Base-by-base conservation (phyloP, 2,113 vertebrate species). In the Varanus komodoensis region DNA sequence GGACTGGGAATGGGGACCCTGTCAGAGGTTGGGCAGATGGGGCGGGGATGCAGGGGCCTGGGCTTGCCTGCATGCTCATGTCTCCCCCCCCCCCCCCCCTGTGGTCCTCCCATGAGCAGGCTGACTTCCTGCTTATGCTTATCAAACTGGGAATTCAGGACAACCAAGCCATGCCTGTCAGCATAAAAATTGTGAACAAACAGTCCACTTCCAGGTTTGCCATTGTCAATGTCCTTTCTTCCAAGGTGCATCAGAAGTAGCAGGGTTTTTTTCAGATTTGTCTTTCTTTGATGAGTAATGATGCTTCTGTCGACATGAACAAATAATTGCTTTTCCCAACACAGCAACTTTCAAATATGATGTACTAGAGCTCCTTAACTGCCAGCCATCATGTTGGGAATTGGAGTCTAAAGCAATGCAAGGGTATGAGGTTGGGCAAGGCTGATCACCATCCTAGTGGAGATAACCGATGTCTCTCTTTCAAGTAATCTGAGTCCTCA, bases 401-500 rank as follows among this genome's bases (percentile, higher is more conserved):
- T 64, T 64, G 61, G 15, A 64, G 61, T 64, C 12, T 17, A 64
- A 64, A 64, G 19, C 61, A 64, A 17, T 19, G 15, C 1, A 19
- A 64, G 61, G 61, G 15, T 19, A 64, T 9, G 1, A 64, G 61
- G 1, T 64, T 64, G 61, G 61, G 61, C 15, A 64, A 64, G 61
- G 61, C 17, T 64, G 61, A 79, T 48, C 32, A 74, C n/a, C n/a
- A 15, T 15, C n/a, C 32, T n/a, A 25, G 38, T 38, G 44, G n/a
- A 9, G 6, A 44, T 29, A 0, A 38, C 38, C 57, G 32, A 75
- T 44, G 85, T 54, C 19, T 74, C 8, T 67, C 77, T 15, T 87
- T 86, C 61, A 85, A 86, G 69, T 0, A 50, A 93, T 81, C 64
- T 27, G 87, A 93, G 92, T 90, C 25, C 6, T 0, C n/a, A n/a